Percentiles rank a stretch among this genome's conserved stretches.
Evolutionary conservation across 2,888 invertebrate genomes (phyloP).

Genomic region (Thyatira batis): DNA sequence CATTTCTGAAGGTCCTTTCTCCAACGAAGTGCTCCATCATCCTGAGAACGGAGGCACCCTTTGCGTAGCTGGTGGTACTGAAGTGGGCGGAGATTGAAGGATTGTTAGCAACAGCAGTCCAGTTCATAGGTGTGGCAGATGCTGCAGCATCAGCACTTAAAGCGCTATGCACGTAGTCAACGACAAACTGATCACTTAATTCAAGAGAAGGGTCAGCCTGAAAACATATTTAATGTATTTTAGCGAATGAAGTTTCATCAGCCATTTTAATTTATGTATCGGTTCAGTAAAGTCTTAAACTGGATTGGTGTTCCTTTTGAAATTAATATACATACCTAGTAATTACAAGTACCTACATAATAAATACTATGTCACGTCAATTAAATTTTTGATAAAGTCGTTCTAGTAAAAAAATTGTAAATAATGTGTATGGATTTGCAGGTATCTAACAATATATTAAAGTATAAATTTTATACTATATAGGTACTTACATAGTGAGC

Average conservation of each 20-base stretch:
- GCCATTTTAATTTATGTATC: background rate
- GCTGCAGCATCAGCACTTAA: constrained; percentile 81
- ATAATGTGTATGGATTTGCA: too few species aligned
- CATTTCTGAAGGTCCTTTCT: constrained; percentile 75
- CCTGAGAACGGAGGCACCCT: constrained; percentile 84
- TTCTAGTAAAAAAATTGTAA: too few species aligned
- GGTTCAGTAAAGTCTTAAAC: too few species aligned
- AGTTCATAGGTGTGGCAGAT: constrained; percentile 65
- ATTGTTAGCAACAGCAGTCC: constrained; percentile 78
- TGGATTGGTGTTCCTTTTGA: too few species aligned
- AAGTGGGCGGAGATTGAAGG: constrained; percentile 84
- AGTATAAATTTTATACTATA: background rate
- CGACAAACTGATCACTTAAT: constrained; percentile 84
- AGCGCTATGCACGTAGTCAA: constrained; percentile 86
- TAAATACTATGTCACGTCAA: too few species aligned
- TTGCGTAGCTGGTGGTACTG: constrained; percentile 86
- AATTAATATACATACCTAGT: too few species aligned
- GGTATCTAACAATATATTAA: too few species aligned
- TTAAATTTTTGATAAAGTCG: too few species aligned
- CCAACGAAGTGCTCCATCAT: constrained; percentile 86
- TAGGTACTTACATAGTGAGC: constrained; percentile 71
- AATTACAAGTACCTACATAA: too few species aligned
- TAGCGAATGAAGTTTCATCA: background rate
- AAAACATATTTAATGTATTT: too few species aligned
- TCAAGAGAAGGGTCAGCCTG: constrained; percentile 66